These are phyloP conservation scores for Limnephilus rhombicus DNA, from an alignment of 2,888 invertebrate species.

Conservation along the genomic window DNA sequence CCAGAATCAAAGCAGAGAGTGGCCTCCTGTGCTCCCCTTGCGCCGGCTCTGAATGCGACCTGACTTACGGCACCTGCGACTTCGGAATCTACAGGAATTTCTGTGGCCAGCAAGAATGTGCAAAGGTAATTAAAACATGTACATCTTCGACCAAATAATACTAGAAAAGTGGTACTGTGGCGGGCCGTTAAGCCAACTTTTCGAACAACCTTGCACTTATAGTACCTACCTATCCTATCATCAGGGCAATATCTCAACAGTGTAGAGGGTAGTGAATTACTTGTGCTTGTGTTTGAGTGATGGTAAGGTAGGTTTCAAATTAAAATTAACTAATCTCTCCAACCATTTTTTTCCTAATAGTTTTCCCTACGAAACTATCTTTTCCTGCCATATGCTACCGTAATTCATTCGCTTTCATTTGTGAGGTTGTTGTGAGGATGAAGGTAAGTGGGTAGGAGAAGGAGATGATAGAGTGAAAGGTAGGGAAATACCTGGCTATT, in stretches of 20 bases:
- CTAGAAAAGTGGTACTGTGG: neutral
- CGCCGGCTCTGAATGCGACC: conserved; percentile 59
- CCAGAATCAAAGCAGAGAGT: conserved; percentile 59
- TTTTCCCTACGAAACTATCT: neutral
- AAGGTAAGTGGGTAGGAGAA: too few relatives aligned
- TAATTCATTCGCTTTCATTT: neutral
- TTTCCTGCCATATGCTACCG: neutral
- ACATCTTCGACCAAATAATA: too few relatives aligned
- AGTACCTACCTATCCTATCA: too few relatives aligned
- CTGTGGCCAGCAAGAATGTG: conserved; percentile 59
- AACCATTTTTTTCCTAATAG: too few relatives aligned
- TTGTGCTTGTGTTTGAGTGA: neutral
- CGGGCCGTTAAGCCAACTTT: too few relatives aligned
- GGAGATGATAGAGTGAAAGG: too few relatives aligned
- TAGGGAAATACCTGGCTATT: too few relatives aligned
- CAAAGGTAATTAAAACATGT: conserved; percentile 48
- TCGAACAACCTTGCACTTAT: too few relatives aligned
- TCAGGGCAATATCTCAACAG: too few relatives aligned
- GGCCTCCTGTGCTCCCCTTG: conserved; percentile 55
- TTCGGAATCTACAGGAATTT: conserved; percentile 59
- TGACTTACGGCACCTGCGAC: conserved; percentile 54
- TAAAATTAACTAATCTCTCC: too few relatives aligned
- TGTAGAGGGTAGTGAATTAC: neutral
- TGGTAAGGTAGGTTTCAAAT: neutral
- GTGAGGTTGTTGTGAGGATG: too few relatives aligned